phyloP scores from a whole-genome alignment of 2,113 vertebrate genomes.

The Platichthys stellatus region DNA sequence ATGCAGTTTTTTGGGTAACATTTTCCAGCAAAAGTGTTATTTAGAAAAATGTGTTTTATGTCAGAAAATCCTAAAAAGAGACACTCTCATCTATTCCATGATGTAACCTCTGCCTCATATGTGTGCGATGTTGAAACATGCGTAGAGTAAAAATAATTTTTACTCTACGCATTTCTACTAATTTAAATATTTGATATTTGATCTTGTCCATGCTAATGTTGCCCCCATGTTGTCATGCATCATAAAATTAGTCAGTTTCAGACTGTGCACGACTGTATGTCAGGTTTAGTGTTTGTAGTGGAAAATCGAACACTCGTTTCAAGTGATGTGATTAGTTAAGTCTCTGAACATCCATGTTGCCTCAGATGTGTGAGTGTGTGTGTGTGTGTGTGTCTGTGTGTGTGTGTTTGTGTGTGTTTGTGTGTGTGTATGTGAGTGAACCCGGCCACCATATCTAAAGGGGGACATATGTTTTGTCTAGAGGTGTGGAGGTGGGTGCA shows the following conservation, averaged over 20 bases:
- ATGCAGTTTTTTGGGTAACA: background rate
- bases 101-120: background rate
- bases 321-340: background rate
- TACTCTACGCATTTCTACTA: too few relatives aligned
- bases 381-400: conserved; percentile 5
- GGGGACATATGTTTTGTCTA: background rate
- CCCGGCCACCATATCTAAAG: background rate
- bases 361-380: conserved; percentile 30
- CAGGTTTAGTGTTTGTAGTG: background rate
- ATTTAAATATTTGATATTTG: background rate
- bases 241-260: conserved; percentile 8
- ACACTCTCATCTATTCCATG: conserved; percentile 16
- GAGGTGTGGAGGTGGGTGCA: background rate
- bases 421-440: background rate
- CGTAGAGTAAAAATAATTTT: background rate
- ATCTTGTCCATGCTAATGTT: background rate
- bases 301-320: background rate
- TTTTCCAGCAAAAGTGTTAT: conserved; percentile 9
- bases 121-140: background rate
- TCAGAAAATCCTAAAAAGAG: conserved; percentile 4
- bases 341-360: background rate
- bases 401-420: conserved; percentile 39
- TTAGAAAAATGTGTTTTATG: conserved; percentile 20
- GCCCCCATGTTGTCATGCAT: background rate
- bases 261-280: background rate